Evolutionary conservation across 2,888 invertebrate genomes (phyloP), one percentile per base, ranked within the genome.

Genomic region (Megastigmus dorsalis): DNA sequence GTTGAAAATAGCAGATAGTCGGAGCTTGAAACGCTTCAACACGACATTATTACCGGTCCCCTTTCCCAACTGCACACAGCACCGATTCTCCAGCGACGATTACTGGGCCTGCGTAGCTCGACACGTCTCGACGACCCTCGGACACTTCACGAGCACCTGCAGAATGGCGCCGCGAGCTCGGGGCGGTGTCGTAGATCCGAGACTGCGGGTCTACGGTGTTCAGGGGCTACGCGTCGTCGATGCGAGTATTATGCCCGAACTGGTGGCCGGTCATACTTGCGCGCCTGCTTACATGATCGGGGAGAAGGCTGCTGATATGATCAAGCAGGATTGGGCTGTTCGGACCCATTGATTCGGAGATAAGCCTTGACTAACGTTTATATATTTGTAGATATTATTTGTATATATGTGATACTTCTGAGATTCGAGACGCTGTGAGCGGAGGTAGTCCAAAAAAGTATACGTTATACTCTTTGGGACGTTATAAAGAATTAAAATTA

Each of bases 21-120:
- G 88, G 28, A 84, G 90, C 0, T 92, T 93, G 85, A 85, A 88
- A 59, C 89, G 88, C 68, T 89, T 90, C 77, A 90, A 90, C 66
- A 87, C 91, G 0, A 89, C 86, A 0, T 86, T 93, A 26, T 88
- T 91, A 75, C 83, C 88, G 0, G 89, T 90, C 0, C 91, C 92
- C 0, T 92, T 93, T 84, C 93, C 93, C 0, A 93, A 93, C 45
- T 95, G 95, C 82, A 91, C 92, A 79, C 84, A 90, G 57, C 81
- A 90, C 4, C 52, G 79, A 4, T 94, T 93, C 83, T 90, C 90
- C 72, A 92, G 92, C 1, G 92, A 94, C 79, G 86, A 89, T 10
- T 95, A 95, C 84, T 95, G 94, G 94, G 90, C 90, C 62, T 95
- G 95, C 82, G 92, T 92, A 50, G 90, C 93, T 23, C 91, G 92